phyloP scores from a whole-genome alignment of 2,797 vertebrate genomes.

The Falco columbarius region DNA sequence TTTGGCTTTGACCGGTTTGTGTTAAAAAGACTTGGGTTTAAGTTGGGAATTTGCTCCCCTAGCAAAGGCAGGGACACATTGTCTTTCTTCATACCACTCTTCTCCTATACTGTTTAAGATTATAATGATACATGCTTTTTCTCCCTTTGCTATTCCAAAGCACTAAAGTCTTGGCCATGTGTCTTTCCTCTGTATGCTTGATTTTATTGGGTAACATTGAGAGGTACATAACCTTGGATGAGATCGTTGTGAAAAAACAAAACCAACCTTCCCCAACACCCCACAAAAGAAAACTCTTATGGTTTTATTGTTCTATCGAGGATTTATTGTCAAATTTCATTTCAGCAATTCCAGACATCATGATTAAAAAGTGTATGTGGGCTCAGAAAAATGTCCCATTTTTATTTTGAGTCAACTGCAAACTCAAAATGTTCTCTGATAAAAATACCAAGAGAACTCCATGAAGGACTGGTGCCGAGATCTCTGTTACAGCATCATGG shows the following conservation, averaged over 20 bases:
- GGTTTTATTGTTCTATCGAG: slow-evolving; percentile 42
- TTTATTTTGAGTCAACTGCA: slow-evolving; percentile 2
- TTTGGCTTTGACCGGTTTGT: neutral
- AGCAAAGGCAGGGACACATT: neutral
- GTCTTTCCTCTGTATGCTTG: slow-evolving; percentile 2
- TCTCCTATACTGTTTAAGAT: neutral
- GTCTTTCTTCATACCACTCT: neutral
- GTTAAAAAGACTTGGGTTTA: slow-evolving; percentile 1
- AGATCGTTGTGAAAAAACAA: neutral
- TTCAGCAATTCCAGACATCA: slow-evolving; percentile 29
- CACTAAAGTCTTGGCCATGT: neutral
- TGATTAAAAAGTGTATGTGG: slow-evolving; percentile 19
- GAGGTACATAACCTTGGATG: slow-evolving; percentile 7
- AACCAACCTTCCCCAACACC: neutral
- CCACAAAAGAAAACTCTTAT: neutral
- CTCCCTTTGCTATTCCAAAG: neutral
- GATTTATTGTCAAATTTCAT: slow-evolving; percentile 54
- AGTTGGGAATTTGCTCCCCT: slow-evolving; percentile 12
- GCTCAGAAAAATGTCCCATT: neutral
- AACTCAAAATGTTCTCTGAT: neutral
- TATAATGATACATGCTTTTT: neutral
- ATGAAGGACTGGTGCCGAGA: neutral
- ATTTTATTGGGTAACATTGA: slow-evolving; percentile 39
- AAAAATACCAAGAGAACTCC: neutral
- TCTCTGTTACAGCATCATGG: neutral